Conservation (phyloP, 2,797 vertebrate species). For the Craterocephalus amniculus region DNA sequence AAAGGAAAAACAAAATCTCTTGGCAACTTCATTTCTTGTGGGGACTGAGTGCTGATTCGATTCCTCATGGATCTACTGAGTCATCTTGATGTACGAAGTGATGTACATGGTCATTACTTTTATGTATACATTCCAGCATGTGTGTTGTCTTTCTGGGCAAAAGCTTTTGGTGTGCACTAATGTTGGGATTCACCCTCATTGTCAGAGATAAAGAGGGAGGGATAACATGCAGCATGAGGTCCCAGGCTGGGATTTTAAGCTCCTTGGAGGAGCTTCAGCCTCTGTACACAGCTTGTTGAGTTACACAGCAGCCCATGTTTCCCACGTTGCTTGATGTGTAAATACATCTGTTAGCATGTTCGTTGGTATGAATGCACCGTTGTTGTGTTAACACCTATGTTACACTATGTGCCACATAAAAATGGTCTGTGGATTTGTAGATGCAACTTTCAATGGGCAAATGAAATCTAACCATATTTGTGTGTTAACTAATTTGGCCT, state of each 20-base stretch:
- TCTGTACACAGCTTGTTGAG: background rate
- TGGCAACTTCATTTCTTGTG: background rate
- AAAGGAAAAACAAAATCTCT: background rate
- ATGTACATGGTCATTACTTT: background rate
- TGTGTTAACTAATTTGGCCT: background rate
- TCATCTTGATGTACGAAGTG: background rate
- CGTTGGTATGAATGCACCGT: background rate
- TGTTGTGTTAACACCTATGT: constrained; percentile 15
- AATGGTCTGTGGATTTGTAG: constrained; percentile 5
- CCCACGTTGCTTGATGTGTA: background rate
- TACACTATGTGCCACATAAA: background rate
- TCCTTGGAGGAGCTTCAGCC: background rate
- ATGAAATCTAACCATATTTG: background rate
- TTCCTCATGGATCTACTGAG: background rate
- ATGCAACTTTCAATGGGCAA: background rate
- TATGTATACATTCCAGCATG: background rate
- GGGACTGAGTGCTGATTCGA: background rate
- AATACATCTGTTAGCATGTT: background rate
- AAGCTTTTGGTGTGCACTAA: background rate
- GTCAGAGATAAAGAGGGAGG: background rate
- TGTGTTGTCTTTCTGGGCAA: background rate
- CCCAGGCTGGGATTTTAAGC: background rate
- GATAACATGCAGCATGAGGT: background rate
- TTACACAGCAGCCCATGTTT: background rate
- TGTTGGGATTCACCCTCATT: background rate